Evolutionary conservation across 2,113 vertebrate genomes (phyloP), one percentile per base, ranked within the genome.

Genomic region (Sisor rabdophorus): DNA sequence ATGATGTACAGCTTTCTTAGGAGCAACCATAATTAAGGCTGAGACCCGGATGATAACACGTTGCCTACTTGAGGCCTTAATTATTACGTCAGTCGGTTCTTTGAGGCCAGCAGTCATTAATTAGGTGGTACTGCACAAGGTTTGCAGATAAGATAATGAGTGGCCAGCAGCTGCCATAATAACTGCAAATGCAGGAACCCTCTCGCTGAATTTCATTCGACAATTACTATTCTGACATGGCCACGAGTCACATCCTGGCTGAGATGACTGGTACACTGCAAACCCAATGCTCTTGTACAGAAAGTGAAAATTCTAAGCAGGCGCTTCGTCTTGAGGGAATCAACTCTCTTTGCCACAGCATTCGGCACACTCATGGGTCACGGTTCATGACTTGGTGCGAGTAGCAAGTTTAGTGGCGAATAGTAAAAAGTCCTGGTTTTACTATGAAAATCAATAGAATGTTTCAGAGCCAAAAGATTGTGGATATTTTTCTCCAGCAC

Each of bases 61-160:
- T 48, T 11, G 17, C 47, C 47, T 28, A 11, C 22, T 1, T 50
- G 44, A 26, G 8, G 24, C 13, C 26, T 2, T 19, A 8, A 50
- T 68, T 1, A 68, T 50, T 28, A 17, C 15, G 16, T 69, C 19
- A 30, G 52, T 68, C 26, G 44, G 15, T 50, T 22, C 64, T 68
- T 44, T 11, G 64, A 50, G 15, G 44, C 22, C 16, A 50, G 44
- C 22, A 11, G 22, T 50, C 22, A 26, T 20, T 28, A 60, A 47
- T 47, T n/a, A 50, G 26, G 24, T 26, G n/a, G 58, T 48, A 40
- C 20, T 32, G 19, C n/a, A 32, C 19, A 56, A 65, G 48, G 40
- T 59, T 61, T 53, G 47, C 47, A 5, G 8, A 77, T 36, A 50
- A 70, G 24, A 50, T 75, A 71, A 78, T 67, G 59, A 77, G 67